Evolutionary conservation across 2,888 invertebrate species (phyloP).

Genomic region (Leptopterna dolabrata): DNA sequence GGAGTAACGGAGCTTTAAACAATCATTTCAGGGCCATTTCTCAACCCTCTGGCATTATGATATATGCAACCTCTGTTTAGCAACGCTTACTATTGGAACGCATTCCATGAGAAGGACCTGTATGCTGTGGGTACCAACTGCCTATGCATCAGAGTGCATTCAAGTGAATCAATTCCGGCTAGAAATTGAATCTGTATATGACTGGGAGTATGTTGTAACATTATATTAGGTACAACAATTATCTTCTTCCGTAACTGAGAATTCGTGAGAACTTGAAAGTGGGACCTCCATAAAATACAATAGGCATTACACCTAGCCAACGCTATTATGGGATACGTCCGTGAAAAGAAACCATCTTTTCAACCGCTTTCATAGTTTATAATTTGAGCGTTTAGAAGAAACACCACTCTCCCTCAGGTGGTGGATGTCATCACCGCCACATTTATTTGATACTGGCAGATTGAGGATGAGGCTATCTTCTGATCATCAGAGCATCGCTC

Average conservation of each 20-base stretch:
- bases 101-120: no score
- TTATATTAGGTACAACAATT: not conserved
- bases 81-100: not conserved
- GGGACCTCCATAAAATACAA: not conserved
- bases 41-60: constrained; percentile 7
- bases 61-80: not conserved
- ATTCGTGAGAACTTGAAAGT: not conserved
- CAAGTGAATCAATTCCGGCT: not conserved
- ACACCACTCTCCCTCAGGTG: no score
- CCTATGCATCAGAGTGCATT: not conserved
- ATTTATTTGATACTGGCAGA: no score
- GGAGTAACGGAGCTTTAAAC: constrained; percentile 34
- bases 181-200: not conserved
- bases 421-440: no score
- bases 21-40: constrained; percentile 31
- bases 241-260: not conserved
- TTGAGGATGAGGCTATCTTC: no score
- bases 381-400: no score
- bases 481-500: no score
- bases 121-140: no score
- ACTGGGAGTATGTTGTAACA: not conserved
- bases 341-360: no score
- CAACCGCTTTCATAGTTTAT: no score
- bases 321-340: not conserved
- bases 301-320: not conserved